phyloP scores from a whole-genome alignment of 2,113 vertebrate genomes.

The Xerus inauris region DNA sequence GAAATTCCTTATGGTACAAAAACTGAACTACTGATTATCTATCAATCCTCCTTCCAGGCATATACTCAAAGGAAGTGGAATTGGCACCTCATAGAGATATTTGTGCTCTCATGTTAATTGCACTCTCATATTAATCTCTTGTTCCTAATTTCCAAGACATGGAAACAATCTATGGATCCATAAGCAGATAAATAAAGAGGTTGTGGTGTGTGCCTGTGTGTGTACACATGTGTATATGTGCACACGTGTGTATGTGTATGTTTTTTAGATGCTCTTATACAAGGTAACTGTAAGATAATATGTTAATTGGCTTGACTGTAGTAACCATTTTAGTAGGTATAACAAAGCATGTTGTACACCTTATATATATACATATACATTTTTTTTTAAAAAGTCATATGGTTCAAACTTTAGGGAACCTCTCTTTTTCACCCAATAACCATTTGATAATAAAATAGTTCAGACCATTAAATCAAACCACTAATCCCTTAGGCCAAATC shows the following conservation, averaged over 20 bases:
- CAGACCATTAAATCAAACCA: not conserved
- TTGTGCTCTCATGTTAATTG: not conserved
- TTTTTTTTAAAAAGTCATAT: not conserved
- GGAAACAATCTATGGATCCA: not conserved
- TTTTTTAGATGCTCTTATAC: not conserved
- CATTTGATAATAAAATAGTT: constrained; percentile 21
- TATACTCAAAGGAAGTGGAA: not conserved
- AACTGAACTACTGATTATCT: not conserved
- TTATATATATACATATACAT: not conserved
- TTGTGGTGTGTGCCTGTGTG: no score
- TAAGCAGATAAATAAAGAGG: not conserved
- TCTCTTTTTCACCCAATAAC: not conserved
- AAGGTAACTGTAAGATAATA: not conserved
- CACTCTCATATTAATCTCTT: not conserved
- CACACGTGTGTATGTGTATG: no score
- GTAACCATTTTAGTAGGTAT: not conserved
- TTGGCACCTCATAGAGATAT: not conserved
- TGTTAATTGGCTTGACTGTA: not conserved
- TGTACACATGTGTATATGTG: not conserved
- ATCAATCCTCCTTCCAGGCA: not conserved
- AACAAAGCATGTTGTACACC: not conserved
- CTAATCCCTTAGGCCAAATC: not conserved
- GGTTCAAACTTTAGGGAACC: not conserved
- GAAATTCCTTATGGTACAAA: not conserved
- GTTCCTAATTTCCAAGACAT: not conserved